These are phyloP conservation scores for Ammodramus savannarum DNA, from an alignment of 2,113 vertebrate species.

Conservation along the genomic window DNA sequence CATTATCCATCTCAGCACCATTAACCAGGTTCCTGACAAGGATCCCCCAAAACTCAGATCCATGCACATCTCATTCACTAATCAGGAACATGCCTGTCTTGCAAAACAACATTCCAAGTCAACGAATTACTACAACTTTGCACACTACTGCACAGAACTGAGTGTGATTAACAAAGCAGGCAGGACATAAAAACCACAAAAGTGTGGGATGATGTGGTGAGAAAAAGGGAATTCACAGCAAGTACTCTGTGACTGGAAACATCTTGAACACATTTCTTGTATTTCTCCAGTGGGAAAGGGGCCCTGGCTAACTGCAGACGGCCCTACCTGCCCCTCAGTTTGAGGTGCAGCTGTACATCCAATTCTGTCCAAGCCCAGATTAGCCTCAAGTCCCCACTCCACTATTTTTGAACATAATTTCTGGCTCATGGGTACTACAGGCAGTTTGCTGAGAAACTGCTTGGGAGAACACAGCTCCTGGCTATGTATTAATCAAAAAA, in stretches of 20 bases:
- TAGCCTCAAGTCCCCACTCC: background rate
- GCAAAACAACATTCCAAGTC: background rate
- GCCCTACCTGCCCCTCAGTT: background rate
- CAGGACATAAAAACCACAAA: fast-evolving
- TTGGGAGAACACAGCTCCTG: background rate
- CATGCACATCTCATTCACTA: background rate
- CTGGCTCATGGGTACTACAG: background rate
- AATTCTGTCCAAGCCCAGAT: background rate
- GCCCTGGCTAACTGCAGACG: background rate
- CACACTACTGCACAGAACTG: background rate
- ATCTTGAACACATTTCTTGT: background rate
- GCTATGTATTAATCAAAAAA: background rate
- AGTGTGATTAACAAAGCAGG: background rate
- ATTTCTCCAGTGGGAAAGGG: background rate
- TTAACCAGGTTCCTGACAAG: background rate
- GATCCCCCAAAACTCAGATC: background rate
- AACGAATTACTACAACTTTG: background rate
- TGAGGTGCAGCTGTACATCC: background rate
- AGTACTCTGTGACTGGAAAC: background rate
- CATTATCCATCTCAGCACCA: background rate
- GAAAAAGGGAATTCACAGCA: background rate
- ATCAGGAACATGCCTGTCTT: background rate
- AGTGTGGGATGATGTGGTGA: background rate
- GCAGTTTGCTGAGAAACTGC: background rate
- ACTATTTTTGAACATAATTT: background rate